Conservation (phyloP, 2,888 invertebrate species). For the Archaeoteleia sp. region DNA sequence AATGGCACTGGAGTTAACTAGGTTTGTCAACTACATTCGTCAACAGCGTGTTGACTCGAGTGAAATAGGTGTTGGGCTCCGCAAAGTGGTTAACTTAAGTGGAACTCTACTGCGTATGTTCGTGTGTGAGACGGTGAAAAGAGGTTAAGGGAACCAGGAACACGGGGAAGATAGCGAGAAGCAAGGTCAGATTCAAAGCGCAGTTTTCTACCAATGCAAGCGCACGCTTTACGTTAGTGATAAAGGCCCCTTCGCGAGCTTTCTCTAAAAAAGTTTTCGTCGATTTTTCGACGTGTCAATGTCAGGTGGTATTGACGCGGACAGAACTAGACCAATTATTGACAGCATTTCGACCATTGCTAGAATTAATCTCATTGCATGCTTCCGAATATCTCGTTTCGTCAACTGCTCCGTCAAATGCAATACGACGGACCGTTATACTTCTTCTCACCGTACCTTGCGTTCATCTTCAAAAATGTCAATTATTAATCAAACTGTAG, state of each 20-base stretch:
- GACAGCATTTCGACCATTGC: too few species aligned
- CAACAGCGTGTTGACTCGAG: too few species aligned
- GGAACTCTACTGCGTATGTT: conserved; percentile 13
- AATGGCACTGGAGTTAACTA: too few species aligned
- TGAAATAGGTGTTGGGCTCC: too few species aligned
- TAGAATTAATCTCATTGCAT: too few species aligned
- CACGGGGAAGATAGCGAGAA: conserved; percentile 46
- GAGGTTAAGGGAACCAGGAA: conserved; percentile 33
- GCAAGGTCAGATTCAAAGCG: conserved; percentile 57
- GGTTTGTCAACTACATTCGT: too few species aligned
- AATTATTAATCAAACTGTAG: too few species aligned
- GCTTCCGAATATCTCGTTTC: too few species aligned
- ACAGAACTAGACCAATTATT: not conserved
- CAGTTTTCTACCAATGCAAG: conserved; percentile 58
- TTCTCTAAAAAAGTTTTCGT: not conserved
- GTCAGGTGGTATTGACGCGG: conserved; percentile 10
- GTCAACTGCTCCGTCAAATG: too few species aligned
- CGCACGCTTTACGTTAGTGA: conserved; percentile 34
- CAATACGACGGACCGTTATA: too few species aligned
- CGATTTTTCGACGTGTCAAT: conserved; percentile 12
- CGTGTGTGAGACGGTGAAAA: conserved; percentile 34
- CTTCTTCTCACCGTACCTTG: not conserved
- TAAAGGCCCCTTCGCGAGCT: not conserved
- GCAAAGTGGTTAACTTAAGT: too few species aligned
- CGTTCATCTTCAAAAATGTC: not conserved